phyloP scores from a whole-genome alignment of 1,140 invertebrate genomes.

The Aphis gossypii region DNA sequence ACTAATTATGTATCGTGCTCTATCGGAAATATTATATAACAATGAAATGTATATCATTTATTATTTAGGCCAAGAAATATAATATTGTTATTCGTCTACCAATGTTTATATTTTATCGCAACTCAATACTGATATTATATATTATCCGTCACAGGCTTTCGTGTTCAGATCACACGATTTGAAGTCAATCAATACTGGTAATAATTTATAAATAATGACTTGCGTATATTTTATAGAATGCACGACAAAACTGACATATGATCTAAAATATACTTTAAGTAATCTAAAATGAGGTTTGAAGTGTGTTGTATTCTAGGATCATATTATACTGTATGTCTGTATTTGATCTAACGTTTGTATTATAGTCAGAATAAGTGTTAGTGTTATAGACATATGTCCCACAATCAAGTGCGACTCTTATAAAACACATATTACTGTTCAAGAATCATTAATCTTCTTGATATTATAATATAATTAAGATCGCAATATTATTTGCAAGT shows the following conservation, averaged over 20 bases:
- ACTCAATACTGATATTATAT: background rate
- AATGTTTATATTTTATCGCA: background rate
- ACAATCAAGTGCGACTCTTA: background rate
- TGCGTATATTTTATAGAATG: constrained; percentile 8
- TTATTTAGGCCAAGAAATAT: constrained; percentile 8
- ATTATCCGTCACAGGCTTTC: background rate
- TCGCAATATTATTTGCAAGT: background rate
- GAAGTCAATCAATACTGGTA: background rate
- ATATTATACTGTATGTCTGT: no score
- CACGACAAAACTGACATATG: background rate
- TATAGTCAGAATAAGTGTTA: background rate
- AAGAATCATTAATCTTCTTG: background rate
- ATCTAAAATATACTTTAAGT: background rate
- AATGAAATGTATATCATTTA: background rate
- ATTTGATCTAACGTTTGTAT: background rate
- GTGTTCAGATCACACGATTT: background rate
- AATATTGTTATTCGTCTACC: background rate
- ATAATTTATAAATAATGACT: constrained; percentile 41
- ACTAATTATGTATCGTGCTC: background rate
- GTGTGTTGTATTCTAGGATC: background rate
- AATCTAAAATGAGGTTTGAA: constrained; percentile 1
- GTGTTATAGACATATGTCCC: background rate
- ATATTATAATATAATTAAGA: background rate
- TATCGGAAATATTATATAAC: background rate
- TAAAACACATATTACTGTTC: background rate